Evolutionary conservation across 2,797 vertebrate species (phyloP).

Genomic region (Alectoris magna): DNA sequence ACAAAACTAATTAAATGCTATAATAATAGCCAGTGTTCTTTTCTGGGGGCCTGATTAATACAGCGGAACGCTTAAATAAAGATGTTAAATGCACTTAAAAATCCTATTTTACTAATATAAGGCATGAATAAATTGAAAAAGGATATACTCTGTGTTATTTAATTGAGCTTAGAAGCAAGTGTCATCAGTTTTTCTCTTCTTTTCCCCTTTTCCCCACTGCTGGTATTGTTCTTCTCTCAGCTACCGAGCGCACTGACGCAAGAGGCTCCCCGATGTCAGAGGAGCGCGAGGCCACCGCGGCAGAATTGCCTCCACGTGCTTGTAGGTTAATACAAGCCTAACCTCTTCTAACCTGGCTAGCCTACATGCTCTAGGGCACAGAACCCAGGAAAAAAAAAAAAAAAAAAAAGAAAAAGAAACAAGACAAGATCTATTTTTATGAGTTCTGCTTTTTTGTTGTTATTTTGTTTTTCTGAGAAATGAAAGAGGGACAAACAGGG

Average conservation of each 20-base stretch:
- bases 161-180: constrained; percentile 68
- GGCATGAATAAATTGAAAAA: constrained; percentile 72
- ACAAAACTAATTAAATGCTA: constrained; percentile 77
- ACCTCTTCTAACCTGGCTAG: constrained; percentile 47
- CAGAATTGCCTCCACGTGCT: neutral
- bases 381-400: constrained; percentile 33
- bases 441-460: neutral
- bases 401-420: too few species aligned
- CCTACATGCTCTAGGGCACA: constrained; percentile 38
- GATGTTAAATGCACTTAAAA: constrained; percentile 76
- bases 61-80: constrained; percentile 74
- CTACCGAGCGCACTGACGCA: fast-evolving
- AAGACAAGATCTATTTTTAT: constrained; percentile 29
- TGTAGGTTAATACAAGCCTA: constrained; percentile 28
- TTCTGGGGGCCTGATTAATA: constrained; percentile 77
- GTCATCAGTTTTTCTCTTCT: constrained; percentile 24
- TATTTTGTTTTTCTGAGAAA: neutral
- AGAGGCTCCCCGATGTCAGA: neutral
- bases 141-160: constrained; percentile 66
- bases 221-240: neutral
- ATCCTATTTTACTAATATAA: constrained; percentile 76
- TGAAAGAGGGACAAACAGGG: constrained; percentile 34
- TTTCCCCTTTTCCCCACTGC: neutral
- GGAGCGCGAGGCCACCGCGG: neutral
- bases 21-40: constrained; percentile 76